Conservation (phyloP, 2,113 vertebrate genomes). For the Varanus komodoensis region DNA sequence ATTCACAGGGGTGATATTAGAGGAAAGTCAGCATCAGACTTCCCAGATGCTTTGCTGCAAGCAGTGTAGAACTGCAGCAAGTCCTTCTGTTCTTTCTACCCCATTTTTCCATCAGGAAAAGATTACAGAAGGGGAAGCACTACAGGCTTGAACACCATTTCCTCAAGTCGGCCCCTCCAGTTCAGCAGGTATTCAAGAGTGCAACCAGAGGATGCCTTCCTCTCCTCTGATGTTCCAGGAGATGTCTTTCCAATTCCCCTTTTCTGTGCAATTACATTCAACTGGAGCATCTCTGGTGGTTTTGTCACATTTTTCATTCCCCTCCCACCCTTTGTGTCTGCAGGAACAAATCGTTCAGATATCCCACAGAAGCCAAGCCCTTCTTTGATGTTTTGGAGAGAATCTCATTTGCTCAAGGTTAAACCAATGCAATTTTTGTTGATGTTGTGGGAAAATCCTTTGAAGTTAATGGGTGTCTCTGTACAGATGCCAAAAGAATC, state of each 20-base stretch:
- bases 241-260: background rate
- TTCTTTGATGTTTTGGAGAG: background rate
- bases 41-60: background rate
- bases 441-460: background rate
- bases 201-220: background rate
- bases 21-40: too few relatives aligned
- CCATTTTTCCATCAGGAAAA: background rate
- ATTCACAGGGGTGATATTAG: too few relatives aligned
- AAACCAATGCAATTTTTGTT: background rate
- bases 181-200: slow-evolving; percentile 1
- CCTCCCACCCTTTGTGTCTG: background rate
- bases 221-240: background rate
- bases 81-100: background rate
- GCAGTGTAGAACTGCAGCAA: background rate
- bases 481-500: background rate
- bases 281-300: background rate
- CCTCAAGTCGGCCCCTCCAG: background rate
- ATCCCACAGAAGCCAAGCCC: background rate
- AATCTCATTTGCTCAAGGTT: background rate
- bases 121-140: background rate
- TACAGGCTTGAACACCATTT: background rate
- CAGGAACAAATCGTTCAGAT: background rate
- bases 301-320: background rate
- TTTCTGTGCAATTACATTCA: background rate
- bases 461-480: background rate